phyloP scores from a whole-genome alignment of 2,797 vertebrate genomes.

The Microcaecilia unicolor region DNA sequence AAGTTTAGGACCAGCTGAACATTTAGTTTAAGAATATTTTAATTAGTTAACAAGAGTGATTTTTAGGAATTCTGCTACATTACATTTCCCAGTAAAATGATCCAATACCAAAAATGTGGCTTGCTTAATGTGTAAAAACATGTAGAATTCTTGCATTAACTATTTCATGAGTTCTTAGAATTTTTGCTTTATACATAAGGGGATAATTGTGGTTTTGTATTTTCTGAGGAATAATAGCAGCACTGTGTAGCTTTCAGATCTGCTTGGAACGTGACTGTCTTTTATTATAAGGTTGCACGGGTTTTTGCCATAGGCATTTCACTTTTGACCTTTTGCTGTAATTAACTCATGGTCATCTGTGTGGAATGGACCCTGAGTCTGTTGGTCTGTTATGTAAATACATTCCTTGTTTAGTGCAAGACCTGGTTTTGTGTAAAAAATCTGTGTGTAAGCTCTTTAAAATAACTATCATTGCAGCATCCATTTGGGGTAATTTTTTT shows the following conservation, averaged over 20 bases:
- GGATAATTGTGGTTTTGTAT: slow-evolving; percentile 37
- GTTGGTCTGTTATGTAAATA: slow-evolving; percentile 23
- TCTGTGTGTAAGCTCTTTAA: too few relatives aligned
- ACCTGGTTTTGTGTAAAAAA: slow-evolving; percentile 31
- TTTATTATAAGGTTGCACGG: slow-evolving; percentile 59
- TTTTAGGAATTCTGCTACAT: too few relatives aligned
- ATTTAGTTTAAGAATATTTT: too few relatives aligned
- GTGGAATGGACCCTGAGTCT: slow-evolving; percentile 2
- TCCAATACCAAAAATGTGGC: slow-evolving; percentile 17
- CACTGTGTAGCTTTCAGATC: slow-evolving; percentile 49
- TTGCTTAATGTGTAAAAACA: slow-evolving; percentile 12
- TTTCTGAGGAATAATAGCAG: slow-evolving; percentile 51
- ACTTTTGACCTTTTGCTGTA: slow-evolving; percentile 54
- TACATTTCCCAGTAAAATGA: neutral
- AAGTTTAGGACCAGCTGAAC: too few relatives aligned
- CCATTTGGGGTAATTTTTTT: too few relatives aligned
- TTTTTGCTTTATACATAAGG: slow-evolving; percentile 40
- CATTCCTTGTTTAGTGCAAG: slow-evolving; percentile 43
- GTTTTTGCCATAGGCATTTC: slow-evolving; percentile 48
- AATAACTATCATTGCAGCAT: too few relatives aligned
- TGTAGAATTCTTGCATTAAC: slow-evolving; percentile 14
- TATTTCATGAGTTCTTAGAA: slow-evolving; percentile 26
- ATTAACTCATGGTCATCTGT: slow-evolving; percentile 23
- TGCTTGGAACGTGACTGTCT: slow-evolving; percentile 49
- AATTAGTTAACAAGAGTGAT: too few relatives aligned